phyloP scores from a whole-genome alignment of 2,113 vertebrate genomes.

The Sakesphorus luctuosus region DNA sequence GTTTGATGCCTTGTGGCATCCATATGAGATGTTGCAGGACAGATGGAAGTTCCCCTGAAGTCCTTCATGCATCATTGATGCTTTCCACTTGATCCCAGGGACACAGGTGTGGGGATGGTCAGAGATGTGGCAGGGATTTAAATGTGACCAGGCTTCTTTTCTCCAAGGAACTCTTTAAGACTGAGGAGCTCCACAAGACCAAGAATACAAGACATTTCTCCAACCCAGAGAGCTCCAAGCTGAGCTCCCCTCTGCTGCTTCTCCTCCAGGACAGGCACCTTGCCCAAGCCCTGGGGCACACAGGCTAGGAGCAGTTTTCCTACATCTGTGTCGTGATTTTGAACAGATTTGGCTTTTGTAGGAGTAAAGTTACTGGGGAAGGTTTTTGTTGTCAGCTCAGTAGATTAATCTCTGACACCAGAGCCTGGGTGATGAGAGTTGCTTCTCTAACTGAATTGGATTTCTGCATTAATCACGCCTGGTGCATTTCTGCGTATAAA shows the following conservation, averaged over 20 bases:
- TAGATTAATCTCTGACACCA: slow-evolving; percentile 58
- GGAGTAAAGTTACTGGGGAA: neutral
- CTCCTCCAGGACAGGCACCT: neutral
- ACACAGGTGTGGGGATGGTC: neutral
- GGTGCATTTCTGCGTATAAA: slow-evolving; percentile 30
- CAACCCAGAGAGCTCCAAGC: neutral
- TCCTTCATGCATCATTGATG: neutral
- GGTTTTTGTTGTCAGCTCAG: slow-evolving; percentile 32
- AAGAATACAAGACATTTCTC: neutral
- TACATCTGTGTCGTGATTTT: neutral
- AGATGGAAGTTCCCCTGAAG: neutral
- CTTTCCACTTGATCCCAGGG: neutral
- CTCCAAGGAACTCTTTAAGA: neutral
- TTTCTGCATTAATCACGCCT: slow-evolving; percentile 48
- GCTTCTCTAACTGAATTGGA: slow-evolving; percentile 39
- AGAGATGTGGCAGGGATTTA: neutral
- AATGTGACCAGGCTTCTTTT: neutral
- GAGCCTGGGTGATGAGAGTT: slow-evolving; percentile 5
- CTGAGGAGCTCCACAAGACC: neutral
- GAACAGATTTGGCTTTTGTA: neutral
- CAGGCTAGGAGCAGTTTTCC: neutral
- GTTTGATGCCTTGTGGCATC: neutral
- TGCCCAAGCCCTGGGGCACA: neutral
- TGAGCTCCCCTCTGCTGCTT: neutral
- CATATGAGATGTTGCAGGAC: neutral